These are phyloP conservation scores for Ommatoiulus sabulosus DNA, from an alignment of 2,888 invertebrate species.

Conservation along the genomic window DNA sequence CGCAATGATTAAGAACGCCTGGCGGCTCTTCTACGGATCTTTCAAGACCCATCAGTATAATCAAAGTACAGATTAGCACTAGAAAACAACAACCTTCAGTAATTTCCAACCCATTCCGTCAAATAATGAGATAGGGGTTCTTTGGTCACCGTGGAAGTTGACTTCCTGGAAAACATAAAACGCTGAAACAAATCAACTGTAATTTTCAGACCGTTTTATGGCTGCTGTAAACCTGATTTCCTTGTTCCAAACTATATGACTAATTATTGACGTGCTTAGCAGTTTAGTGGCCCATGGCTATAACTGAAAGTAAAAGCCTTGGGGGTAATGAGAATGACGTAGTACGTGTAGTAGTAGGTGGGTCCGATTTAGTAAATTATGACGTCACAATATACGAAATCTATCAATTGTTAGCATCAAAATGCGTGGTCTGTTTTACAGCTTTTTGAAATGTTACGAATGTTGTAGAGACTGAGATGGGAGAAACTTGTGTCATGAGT, in stretches of 20 bases:
- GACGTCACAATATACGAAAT: not conserved
- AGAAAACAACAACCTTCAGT: not conserved
- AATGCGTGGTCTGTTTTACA: too few species aligned
- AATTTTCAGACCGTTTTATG: not conserved
- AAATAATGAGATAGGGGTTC: not conserved
- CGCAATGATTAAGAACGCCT: not conserved
- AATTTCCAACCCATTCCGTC: not conserved
- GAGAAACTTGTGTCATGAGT: too few species aligned
- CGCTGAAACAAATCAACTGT: not conserved
- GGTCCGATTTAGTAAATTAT: not conserved
- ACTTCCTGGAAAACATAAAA: constrained; percentile 29
- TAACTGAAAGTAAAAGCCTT: not conserved
- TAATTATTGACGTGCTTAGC: not conserved
- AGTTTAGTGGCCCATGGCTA: not conserved
- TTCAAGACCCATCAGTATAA: not conserved
- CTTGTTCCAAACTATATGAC: not conserved
- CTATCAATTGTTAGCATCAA: too few species aligned
- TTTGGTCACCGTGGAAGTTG: not conserved
- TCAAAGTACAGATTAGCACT: not conserved
- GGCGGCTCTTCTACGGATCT: not conserved
- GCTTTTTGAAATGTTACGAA: too few species aligned
- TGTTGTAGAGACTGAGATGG: too few species aligned
- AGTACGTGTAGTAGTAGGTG: not conserved
- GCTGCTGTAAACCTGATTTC: not conserved
- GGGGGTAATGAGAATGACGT: not conserved